Evolutionary conservation across 2,113 vertebrate genomes (phyloP).

Genomic region (Ammodytes marinus): DNA sequence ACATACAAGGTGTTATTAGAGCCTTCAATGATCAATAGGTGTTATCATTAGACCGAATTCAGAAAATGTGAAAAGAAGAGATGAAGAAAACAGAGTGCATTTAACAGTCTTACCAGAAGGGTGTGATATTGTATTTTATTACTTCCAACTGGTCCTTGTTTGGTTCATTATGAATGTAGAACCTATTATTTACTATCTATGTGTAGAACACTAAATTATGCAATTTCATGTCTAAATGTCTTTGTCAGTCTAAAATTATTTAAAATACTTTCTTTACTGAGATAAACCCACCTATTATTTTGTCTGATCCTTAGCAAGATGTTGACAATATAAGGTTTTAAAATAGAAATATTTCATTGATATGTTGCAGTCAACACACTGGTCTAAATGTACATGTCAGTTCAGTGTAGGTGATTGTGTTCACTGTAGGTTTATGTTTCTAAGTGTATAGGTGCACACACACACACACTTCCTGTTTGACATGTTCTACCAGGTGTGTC

Average conservation of each 20-base stretch:
- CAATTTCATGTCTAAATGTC: not conserved
- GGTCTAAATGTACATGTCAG: not conserved
- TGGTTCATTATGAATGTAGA: too few species aligned
- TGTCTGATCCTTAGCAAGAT: not conserved
- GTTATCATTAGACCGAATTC: too few species aligned
- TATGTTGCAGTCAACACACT: not conserved
- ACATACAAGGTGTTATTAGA: too few species aligned
- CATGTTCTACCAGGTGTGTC: conserved; percentile 68
- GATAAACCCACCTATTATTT: not conserved
- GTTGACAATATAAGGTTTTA: not conserved
- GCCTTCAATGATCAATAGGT: too few species aligned
- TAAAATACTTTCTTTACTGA: not conserved
- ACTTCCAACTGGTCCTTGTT: not conserved
- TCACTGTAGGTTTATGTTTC: conserved; percentile 23
- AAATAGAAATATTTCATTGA: not conserved
- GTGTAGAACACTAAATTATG: not conserved
- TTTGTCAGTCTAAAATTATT: not conserved
- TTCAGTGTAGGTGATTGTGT: not conserved
- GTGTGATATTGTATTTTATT: not conserved
- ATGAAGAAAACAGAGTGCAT: not conserved
- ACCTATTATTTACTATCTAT: too few species aligned
- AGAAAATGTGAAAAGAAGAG: too few species aligned
- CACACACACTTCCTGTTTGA: conserved; percentile 65
- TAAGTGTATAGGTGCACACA: not conserved
- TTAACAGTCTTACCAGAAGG: not conserved